phyloP scores from a whole-genome alignment of 2,113 vertebrate genomes.

The Progne subis region DNA sequence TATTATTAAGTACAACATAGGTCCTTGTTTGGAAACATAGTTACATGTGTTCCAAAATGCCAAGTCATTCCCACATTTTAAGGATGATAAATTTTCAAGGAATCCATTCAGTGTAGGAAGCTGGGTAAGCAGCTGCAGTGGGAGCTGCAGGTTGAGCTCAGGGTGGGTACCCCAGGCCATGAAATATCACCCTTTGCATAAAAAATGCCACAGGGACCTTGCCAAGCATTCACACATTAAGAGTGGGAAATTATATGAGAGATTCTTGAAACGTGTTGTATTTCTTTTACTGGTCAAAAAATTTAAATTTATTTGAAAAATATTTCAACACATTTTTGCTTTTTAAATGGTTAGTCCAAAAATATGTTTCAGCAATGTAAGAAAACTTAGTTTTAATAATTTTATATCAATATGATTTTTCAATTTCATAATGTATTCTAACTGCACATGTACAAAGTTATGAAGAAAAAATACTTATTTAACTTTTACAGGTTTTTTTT shows the following conservation, averaged over 20 bases:
- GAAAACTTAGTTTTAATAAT: background rate
- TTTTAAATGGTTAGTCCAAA: background rate
- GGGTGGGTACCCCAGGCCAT: accelerated
- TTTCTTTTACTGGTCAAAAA: background rate
- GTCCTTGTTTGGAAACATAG: background rate
- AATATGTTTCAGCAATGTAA: background rate
- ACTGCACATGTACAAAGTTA: background rate
- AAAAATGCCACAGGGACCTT: background rate
- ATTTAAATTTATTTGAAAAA: background rate
- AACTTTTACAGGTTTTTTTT: accelerated
- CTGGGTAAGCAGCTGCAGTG: background rate
- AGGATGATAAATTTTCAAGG: background rate
- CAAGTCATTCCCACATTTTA: background rate
- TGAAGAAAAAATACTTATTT: background rate
- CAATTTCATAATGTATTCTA: background rate
- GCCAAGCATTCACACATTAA: background rate
- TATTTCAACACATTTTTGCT: background rate
- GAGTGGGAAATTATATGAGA: background rate
- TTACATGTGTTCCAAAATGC: background rate
- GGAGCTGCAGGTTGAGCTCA: background rate
- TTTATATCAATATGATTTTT: background rate
- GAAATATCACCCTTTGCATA: background rate
- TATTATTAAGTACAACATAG: background rate
- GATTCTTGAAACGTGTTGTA: background rate
- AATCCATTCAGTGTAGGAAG: background rate